Evolutionary conservation across 2,888 invertebrate species (phyloP), one percentile per base, ranked within the genome.

Genomic region (Dolomedes plantarius): DNA sequence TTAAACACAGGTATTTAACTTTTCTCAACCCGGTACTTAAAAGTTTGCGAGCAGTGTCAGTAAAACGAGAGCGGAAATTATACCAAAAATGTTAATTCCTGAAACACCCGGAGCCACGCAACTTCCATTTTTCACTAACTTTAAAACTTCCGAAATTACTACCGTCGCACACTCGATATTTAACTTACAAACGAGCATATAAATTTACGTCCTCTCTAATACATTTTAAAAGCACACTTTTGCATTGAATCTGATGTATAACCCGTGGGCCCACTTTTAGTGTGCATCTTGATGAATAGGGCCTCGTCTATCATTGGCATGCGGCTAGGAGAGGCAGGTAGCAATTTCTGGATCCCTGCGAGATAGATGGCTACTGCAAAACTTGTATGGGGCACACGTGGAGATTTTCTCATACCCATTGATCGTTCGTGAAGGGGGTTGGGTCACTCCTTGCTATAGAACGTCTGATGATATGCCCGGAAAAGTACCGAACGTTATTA

Each of bases 371-470:
- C 65, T 80, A 16, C 36, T 27, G 65, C 67, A 73, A 78, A 78
- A 78, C 62, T 71, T 64, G 72, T 36, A 65, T 29, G 41, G 36
- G n/a, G 62, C 72, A 23, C 79, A 81, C 28, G 23, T 81, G 81
- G 68, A n/a, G 50, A 16, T 36, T 29, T 81, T 81, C 81, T 74
- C 81, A 81, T 27, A 39, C 23, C 27, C 81, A 81, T 81, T 81
- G 81, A 81, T 81, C 68, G 73, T 65, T 65, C 31, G 13, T 1
- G 46, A 46, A 41, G 16, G 41, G n/a, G 41, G n/a, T 41, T 46
- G 41, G 9, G 16, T 46, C 16, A 46, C 16, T 46, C 41, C 16
- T 46, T 13, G 41, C 16, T 46, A 13, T n/a, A 13, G 41, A 46
- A 46, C 41, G 16, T 6, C 16, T 11, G 41, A 46, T 46, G 41